Conservation (phyloP, 2,797 vertebrate genomes). For the Sylvia borin region DNA sequence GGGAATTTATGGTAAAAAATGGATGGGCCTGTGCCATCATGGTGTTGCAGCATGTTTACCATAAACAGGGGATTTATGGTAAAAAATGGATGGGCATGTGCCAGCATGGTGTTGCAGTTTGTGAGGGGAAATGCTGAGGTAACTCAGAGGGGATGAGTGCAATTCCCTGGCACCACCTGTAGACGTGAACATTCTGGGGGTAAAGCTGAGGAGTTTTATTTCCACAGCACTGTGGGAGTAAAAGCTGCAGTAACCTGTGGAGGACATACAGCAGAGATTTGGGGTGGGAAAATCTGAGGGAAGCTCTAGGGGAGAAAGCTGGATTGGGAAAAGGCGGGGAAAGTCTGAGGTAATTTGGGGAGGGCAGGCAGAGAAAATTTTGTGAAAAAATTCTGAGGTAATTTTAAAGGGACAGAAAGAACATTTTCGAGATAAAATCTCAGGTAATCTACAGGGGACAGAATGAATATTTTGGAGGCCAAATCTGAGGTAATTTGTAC, state of each 20-base stretch:
- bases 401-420: not conserved
- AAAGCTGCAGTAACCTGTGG: too few relatives aligned
- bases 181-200: not conserved
- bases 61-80: not conserved
- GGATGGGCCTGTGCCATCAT: rapidly evolving
- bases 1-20: not conserved
- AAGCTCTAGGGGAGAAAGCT: too few relatives aligned
- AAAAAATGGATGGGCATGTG: not conserved
- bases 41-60: too few relatives aligned
- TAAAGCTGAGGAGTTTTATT: not conserved
- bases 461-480: too few relatives aligned
- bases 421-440: too few relatives aligned
- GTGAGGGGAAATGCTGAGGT: not conserved
- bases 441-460: too few relatives aligned
- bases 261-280: too few relatives aligned
- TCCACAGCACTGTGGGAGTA: too few relatives aligned
- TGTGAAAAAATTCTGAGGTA: not conserved
- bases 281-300: not conserved
- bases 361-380: not conserved
- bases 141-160: not conserved
- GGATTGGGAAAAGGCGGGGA: not conserved
- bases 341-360: too few relatives aligned
- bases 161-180: not conserved
- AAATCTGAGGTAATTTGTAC: too few relatives aligned
- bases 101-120: not conserved